A percentile compares a stretch with the other conserved stretches of the same genome.
These are phyloP conservation scores for Macaria notata DNA, from an alignment of 2,888 invertebrate species.

Conservation along the genomic window DNA sequence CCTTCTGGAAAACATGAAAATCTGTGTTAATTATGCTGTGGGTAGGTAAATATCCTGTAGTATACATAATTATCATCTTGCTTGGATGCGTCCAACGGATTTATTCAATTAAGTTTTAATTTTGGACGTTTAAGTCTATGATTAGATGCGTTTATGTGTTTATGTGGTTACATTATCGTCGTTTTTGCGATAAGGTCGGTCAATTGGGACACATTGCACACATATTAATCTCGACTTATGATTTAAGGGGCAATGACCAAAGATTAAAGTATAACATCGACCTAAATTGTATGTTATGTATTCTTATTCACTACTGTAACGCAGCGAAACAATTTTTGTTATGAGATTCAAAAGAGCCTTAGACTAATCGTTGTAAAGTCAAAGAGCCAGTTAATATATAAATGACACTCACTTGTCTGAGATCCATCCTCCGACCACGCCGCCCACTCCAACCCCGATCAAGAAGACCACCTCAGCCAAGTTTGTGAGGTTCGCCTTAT, in stretches of 20 bases:
- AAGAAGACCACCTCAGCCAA: slow-evolving; percentile 90
- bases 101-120: slow-evolving; percentile 13
- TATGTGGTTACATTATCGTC: too few relatives aligned
- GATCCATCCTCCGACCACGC: slow-evolving; percentile 89
- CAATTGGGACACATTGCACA: too few relatives aligned
- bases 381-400: neutral
- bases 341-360: too few relatives aligned
- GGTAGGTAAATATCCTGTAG: slow-evolving; percentile 11
- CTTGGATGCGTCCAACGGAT: slow-evolving; percentile 11
- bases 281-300: too few relatives aligned
- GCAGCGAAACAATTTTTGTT: too few relatives aligned
- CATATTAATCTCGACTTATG: too few relatives aligned
- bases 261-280: too few relatives aligned
- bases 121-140: slow-evolving; percentile 20
- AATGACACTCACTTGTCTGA: slow-evolving; percentile 84
- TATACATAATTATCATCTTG: slow-evolving; percentile 1
- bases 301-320: too few relatives aligned
- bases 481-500: slow-evolving; percentile 85
- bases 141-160: neutral
- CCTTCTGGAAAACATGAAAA: slow-evolving; percentile 10
- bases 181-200: too few relatives aligned
- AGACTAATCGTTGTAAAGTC: too few relatives aligned
- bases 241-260: too few relatives aligned
- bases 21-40: neutral
- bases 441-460: slow-evolving; percentile 89